Conservation (phyloP, 2,888 invertebrate genomes). For the Gibbula magus region DNA sequence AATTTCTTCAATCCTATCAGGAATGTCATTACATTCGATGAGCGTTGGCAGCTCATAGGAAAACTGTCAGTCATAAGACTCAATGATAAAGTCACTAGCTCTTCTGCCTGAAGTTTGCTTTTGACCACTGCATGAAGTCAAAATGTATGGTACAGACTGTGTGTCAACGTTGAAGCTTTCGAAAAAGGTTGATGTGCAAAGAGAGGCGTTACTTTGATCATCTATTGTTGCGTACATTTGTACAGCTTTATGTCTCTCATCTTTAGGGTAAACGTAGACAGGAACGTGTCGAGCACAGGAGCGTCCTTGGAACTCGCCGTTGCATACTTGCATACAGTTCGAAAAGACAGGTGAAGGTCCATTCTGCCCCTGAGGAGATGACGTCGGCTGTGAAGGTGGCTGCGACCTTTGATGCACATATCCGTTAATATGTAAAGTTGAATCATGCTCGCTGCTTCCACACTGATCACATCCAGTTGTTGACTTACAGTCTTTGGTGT, state of each 20-base stretch:
- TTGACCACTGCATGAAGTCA: constrained; percentile 38
- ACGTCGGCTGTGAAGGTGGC: neutral
- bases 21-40: constrained; percentile 39
- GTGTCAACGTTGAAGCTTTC: constrained; percentile 2
- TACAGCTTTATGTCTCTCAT: neutral
- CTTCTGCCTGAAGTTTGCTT: constrained; percentile 28
- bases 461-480: no score
- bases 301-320: neutral
- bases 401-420: no score
- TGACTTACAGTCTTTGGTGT: no score
- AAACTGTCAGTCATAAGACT: neutral
- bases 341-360: neutral
- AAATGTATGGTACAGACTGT: constrained; percentile 19
- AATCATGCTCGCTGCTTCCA: no score
- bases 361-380: neutral
- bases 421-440: no score
- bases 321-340: constrained; percentile 26
- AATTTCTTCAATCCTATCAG: constrained; percentile 30
- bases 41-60: constrained; percentile 25
- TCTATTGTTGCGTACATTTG: constrained; percentile 33
- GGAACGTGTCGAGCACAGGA: constrained; percentile 25
- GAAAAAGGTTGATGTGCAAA: constrained; percentile 34
- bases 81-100: constrained; percentile 23
- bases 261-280: constrained; percentile 21
- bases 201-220: constrained; percentile 37